Conservation (phyloP, 2,797 vertebrate genomes). For the Oreonectes daqikongensis region DNA sequence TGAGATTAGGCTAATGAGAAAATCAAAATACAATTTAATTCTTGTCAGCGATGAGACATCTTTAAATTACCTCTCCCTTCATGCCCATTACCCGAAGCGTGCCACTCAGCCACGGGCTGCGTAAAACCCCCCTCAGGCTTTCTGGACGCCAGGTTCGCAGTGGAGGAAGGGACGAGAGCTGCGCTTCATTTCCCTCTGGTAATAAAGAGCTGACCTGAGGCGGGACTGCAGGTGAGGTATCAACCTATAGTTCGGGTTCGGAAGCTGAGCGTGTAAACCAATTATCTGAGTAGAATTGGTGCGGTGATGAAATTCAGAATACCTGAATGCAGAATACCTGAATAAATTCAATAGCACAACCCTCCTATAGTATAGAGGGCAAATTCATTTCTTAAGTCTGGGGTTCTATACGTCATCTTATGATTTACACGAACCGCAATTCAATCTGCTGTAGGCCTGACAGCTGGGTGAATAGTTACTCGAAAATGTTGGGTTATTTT, state of each 20-base stretch:
- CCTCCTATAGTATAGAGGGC: not conserved
- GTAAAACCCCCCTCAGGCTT: constrained; percentile 75
- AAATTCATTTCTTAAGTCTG: not conserved
- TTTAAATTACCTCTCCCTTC: constrained; percentile 84
- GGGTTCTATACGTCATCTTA: not conserved
- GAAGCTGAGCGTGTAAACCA: constrained; percentile 33
- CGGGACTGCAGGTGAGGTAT: constrained; percentile 29
- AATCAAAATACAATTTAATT: constrained; percentile 87
- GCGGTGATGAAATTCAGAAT: constrained; percentile 18
- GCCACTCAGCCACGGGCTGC: constrained; percentile 74
- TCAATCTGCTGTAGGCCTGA: not conserved
- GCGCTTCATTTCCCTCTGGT: constrained; percentile 43
- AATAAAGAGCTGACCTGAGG: constrained; percentile 45
- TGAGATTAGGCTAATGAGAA: constrained; percentile 88
- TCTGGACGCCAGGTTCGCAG: constrained; percentile 58
- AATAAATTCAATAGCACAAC: not conserved
- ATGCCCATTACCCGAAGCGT: constrained; percentile 80
- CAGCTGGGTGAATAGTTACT: not conserved
- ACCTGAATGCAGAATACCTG: not conserved
- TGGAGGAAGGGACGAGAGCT: constrained; percentile 35
- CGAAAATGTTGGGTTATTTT: too few species aligned
- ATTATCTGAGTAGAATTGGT: constrained; percentile 43
- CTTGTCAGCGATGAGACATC: constrained; percentile 79
- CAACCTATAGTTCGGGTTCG: constrained; percentile 19
- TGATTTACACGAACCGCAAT: too few species aligned